A percentile compares a stretch with the other conserved stretches of the same genome.
Evolutionary conservation across 2,113 vertebrate species (phyloP).

Genomic region (Ailuropoda melanoleuca): DNA sequence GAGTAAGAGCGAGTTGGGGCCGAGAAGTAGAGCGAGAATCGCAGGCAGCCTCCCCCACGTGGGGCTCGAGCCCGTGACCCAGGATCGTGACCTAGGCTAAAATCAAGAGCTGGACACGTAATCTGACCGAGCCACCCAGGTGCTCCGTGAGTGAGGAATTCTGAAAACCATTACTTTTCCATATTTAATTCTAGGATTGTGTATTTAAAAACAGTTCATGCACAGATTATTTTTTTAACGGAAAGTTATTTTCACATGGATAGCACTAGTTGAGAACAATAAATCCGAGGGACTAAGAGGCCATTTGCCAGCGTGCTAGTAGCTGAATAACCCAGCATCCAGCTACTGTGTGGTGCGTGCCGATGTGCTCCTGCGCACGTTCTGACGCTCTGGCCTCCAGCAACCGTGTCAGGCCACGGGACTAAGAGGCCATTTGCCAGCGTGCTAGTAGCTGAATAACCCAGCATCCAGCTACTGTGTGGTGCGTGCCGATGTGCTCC

Average conservation of each 20-base stretch:
- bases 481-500: fast-evolving
- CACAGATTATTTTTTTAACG: not conserved
- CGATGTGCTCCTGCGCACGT: fast-evolving
- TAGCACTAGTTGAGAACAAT: fast-evolving
- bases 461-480: fast-evolving
- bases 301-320: fast-evolving
- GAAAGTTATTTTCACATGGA: not conserved
- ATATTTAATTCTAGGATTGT: not conserved
- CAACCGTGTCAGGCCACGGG: fast-evolving
- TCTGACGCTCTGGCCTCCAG: fast-evolving
- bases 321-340: fast-evolving
- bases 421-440: fast-evolving
- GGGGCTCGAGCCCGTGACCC: fast-evolving
- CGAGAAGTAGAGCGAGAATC: not conserved
- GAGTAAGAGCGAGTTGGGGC: too few species aligned
- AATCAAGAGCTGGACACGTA: not conserved
- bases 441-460: fast-evolving
- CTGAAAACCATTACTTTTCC: not conserved
- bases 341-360: fast-evolving
- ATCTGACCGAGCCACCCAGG: not conserved
- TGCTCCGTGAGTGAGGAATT: not conserved
- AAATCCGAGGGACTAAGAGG: fast-evolving
- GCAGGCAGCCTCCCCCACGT: not conserved
- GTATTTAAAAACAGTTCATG: not conserved
- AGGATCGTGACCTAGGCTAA: not conserved